A percentile compares a stretch with the other conserved stretches of the same genome.
Evolutionary conservation across 2,888 invertebrate genomes (phyloP).

Genomic region (Loripinus fragilis): DNA sequence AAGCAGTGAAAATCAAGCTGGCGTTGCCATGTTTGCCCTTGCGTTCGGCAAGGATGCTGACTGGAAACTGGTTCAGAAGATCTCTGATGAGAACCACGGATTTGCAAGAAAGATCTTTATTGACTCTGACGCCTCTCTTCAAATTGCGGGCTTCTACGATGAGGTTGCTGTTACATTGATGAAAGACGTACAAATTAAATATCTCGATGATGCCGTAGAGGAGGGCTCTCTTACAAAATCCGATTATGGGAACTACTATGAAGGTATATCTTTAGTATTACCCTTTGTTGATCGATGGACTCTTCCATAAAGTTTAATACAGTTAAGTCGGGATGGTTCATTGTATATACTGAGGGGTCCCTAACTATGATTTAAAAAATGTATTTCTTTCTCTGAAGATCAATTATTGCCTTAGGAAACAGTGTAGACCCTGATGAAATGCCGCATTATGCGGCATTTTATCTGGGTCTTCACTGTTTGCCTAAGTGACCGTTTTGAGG

Average conservation of each 20-base stretch:
- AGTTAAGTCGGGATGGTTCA: too few relatives aligned
- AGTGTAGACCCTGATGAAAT: too few relatives aligned
- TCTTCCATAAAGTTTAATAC: too few relatives aligned
- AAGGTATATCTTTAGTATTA: slow-evolving; percentile 46
- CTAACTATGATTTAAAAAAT: too few relatives aligned
- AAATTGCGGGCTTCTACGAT: slow-evolving; percentile 86
- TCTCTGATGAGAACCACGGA: slow-evolving; percentile 87
- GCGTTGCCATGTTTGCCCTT: slow-evolving; percentile 65
- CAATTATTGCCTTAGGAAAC: too few relatives aligned
- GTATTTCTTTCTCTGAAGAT: too few relatives aligned
- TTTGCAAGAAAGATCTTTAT: slow-evolving; percentile 90
- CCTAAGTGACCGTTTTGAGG: too few relatives aligned
- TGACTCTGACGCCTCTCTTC: slow-evolving; percentile 88
- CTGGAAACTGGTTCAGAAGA: slow-evolving; percentile 64
- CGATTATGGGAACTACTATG: slow-evolving; percentile 58
- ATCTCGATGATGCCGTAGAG: slow-evolving; percentile 82
- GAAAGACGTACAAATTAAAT: slow-evolving; percentile 88
- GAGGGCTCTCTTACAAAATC: slow-evolving; percentile 56
- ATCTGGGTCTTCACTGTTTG: too few relatives aligned
- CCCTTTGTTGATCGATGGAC: too few relatives aligned
- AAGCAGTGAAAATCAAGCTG: slow-evolving; percentile 57
- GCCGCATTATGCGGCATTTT: too few relatives aligned
- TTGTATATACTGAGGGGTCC: too few relatives aligned
- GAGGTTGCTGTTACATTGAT: slow-evolving; percentile 89
- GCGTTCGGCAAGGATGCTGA: slow-evolving; percentile 72